Conservation (phyloP, 2,888 invertebrate species). For the Acanthosepion lycidas region DNA sequence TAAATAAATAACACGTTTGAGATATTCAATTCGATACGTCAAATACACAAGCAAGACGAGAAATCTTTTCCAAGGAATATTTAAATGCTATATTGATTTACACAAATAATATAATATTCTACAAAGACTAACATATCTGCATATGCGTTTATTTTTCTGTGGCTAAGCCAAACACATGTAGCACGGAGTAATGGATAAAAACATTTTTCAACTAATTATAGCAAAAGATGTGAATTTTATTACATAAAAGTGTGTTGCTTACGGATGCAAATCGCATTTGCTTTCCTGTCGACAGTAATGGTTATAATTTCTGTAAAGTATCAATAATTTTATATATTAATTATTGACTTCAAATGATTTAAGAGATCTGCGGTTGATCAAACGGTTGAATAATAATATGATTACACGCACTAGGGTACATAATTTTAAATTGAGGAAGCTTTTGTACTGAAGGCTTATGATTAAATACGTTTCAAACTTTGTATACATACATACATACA, state of each 20-base stretch:
- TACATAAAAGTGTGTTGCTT: not conserved
- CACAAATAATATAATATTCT: not conserved
- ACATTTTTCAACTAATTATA: not conserved
- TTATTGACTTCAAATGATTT: not conserved
- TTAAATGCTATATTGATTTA: no score
- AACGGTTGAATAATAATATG: not conserved
- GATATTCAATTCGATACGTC: no score
- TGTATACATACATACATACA: not conserved
- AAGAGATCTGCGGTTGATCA: not conserved
- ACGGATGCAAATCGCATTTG: not conserved
- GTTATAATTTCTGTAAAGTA: not conserved
- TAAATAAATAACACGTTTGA: no score
- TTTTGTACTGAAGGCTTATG: not conserved
- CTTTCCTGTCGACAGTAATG: not conserved
- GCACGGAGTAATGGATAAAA: not conserved
- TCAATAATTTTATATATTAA: slow-evolving; percentile 4
- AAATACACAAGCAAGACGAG: no score
- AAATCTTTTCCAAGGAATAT: no score
- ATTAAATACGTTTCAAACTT: not conserved
- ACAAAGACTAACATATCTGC: not conserved
- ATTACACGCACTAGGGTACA: not conserved
- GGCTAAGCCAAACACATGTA: not conserved
- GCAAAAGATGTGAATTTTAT: not conserved
- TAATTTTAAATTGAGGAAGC: not conserved
- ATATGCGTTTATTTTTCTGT: not conserved